A percentile compares a stretch with the other conserved stretches of the same genome.
Evolutionary conservation across 2,888 invertebrate genomes (phyloP).

Genomic region (Baccha elongata): DNA sequence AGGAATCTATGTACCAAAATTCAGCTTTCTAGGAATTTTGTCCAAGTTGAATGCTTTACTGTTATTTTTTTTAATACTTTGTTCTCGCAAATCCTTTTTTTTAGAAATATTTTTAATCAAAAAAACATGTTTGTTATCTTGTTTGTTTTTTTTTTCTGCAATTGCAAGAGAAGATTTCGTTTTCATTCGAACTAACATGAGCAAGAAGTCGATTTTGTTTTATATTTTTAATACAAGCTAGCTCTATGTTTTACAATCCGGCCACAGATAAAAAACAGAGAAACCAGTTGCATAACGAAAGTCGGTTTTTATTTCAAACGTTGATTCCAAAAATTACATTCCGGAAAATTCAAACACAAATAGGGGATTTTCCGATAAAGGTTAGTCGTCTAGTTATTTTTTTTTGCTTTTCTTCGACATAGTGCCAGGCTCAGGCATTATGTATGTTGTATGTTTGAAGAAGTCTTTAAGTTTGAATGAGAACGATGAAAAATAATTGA

Average conservation of each 20-base stretch:
- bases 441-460: slow-evolving; percentile 8
- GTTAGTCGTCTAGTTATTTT: slow-evolving; percentile 20
- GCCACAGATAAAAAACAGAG: slow-evolving; percentile 46
- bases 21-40: too few relatives aligned
- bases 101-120: background rate
- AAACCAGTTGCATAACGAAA: slow-evolving; percentile 56
- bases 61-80: background rate
- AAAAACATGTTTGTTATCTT: background rate
- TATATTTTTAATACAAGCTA: slow-evolving; percentile 13
- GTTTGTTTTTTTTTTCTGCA: background rate
- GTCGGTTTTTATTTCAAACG: slow-evolving; percentile 34
- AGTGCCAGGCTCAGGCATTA: background rate
- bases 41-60: too few relatives aligned
- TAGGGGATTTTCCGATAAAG: slow-evolving; percentile 61
- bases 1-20: too few relatives aligned
- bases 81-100: background rate
- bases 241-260: slow-evolving; percentile 1
- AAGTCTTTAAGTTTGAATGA: slow-evolving; percentile 55
- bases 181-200: slow-evolving; percentile 27
- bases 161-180: slow-evolving; percentile 20
- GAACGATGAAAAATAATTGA: slow-evolving; percentile 64
- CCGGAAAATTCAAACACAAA: slow-evolving; percentile 65
- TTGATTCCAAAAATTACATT: slow-evolving; percentile 52
- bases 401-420: background rate
- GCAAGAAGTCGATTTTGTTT: slow-evolving; percentile 16